A percentile compares a stretch with the other conserved stretches of the same genome.
These are phyloP conservation scores for Diceros bicornis DNA, from an alignment of 2,797 vertebrate species.

Conservation along the genomic window DNA sequence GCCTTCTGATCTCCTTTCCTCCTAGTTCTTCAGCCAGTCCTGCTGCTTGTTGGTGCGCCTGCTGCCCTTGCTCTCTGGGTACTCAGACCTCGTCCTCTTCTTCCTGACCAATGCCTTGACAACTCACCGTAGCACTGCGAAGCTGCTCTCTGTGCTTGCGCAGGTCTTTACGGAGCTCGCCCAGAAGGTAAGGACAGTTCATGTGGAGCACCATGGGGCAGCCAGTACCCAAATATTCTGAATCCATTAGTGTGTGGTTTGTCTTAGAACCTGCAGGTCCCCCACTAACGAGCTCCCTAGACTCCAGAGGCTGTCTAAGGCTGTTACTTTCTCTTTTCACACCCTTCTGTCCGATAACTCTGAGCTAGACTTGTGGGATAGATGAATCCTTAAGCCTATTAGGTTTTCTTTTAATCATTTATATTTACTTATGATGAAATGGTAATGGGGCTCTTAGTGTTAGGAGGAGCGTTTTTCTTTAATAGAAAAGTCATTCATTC, in stretches of 20 bases:
- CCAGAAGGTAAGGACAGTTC: conserved; percentile 92
- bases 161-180: conserved; percentile 96
- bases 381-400: neutral
- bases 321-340: neutral
- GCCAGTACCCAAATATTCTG: neutral
- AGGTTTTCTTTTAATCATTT: neutral
- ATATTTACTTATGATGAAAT: conserved; percentile 5
- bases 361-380: neutral
- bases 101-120: conserved; percentile 93
- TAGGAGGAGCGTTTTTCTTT: neutral
- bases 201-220: neutral
- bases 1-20: conserved; percentile 29
- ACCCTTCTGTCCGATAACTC: neutral
- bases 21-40: conserved; percentile 92
- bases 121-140: conserved; percentile 95
- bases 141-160: conserved; percentile 95
- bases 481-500: neutral
- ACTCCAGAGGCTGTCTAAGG: neutral
- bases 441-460: neutral
- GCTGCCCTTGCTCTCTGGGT: conserved; percentile 94
- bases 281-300: neutral
- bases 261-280: neutral
- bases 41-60: conserved; percentile 93
- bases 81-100: conserved; percentile 94
- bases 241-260: neutral